Conservation (phyloP, 2,888 invertebrate species). For the Agapetus fuscipes region DNA sequence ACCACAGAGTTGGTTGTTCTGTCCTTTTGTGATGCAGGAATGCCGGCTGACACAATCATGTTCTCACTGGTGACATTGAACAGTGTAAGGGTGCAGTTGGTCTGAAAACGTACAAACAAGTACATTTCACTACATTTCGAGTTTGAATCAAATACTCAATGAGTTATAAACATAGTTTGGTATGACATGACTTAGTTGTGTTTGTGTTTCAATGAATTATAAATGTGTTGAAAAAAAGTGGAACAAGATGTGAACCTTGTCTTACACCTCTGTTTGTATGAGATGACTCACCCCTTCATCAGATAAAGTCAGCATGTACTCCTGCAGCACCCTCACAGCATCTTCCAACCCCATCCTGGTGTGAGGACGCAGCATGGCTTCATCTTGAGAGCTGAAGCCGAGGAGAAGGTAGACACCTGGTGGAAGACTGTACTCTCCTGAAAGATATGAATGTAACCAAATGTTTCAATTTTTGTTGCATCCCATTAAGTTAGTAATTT, state of each 20-base stretch:
- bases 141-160: too few relatives aligned
- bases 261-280: too few relatives aligned
- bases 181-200: too few relatives aligned
- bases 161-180: too few relatives aligned
- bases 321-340: constrained; percentile 72
- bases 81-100: constrained; percentile 72
- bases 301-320: constrained; percentile 62
- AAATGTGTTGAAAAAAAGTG: too few relatives aligned
- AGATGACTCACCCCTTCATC: constrained; percentile 61
- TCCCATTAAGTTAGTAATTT: too few relatives aligned
- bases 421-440: constrained; percentile 66
- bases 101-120: constrained; percentile 45
- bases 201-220: too few relatives aligned
- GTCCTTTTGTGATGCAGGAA: constrained; percentile 54
- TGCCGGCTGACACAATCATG: constrained; percentile 74
- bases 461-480: too few relatives aligned
- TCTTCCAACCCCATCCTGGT: constrained; percentile 79
- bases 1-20: constrained; percentile 55
- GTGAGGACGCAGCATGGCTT: constrained; percentile 69
- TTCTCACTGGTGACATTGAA: constrained; percentile 84
- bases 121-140: too few relatives aligned
- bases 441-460: too few relatives aligned
- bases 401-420: constrained; percentile 83
- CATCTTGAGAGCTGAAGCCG: constrained; percentile 85
- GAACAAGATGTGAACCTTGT: too few relatives aligned